Percentiles rank a stretch among this genome's conserved stretches.
phyloP scores from a whole-genome alignment of 2,113 vertebrate species.

The Dendrocopos noguchii region DNA sequence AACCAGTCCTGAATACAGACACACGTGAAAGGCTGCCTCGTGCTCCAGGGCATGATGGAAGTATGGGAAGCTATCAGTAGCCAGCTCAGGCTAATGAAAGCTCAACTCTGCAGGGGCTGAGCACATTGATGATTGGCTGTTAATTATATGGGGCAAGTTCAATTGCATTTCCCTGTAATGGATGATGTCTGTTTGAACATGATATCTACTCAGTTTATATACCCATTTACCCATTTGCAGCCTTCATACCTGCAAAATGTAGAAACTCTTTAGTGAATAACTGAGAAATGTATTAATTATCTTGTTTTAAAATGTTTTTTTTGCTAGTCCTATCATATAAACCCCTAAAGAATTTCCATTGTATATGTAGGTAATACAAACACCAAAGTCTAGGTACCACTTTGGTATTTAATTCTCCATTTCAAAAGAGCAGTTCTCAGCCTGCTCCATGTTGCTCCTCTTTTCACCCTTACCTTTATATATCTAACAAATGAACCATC shows the following conservation, averaged over 20 bases:
- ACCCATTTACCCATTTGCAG: neutral
- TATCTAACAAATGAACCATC: neutral
- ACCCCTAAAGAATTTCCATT: neutral
- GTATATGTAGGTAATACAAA: neutral
- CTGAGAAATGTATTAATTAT: neutral
- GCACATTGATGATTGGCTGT: neutral
- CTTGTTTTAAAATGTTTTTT: neutral
- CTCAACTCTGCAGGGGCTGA: slow-evolving; percentile 30
- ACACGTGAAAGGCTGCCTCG: neutral
- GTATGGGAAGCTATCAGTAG: slow-evolving; percentile 32
- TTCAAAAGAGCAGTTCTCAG: neutral
- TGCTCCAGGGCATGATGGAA: slow-evolving; percentile 28
- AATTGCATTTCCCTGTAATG: slow-evolving; percentile 20
- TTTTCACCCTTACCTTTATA: neutral
- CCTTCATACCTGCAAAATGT: neutral
- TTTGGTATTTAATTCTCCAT: neutral
- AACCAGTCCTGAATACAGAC: neutral
- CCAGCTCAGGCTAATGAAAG: slow-evolving; percentile 34
- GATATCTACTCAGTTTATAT: neutral
- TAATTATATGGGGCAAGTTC: slow-evolving; percentile 51
- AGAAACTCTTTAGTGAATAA: neutral
- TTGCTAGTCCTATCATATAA: neutral
- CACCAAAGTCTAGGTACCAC: neutral
- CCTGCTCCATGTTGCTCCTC: neutral
- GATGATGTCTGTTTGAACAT: slow-evolving; percentile 32